phyloP scores from a whole-genome alignment of 2,797 vertebrate genomes.

The Choloepus didactylus region DNA sequence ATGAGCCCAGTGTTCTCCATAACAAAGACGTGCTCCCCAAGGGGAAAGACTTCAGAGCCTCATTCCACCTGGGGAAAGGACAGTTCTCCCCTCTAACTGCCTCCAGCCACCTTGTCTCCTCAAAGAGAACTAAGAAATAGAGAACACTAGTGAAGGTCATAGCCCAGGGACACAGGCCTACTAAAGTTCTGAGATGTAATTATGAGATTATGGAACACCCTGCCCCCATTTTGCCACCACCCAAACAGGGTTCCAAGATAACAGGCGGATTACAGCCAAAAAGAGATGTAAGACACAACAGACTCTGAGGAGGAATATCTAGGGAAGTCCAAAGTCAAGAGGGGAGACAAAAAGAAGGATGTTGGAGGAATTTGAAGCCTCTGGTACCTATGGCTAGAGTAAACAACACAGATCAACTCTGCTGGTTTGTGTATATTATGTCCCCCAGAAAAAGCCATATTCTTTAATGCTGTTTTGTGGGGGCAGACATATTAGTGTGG shows the following conservation, averaged over 20 bases:
- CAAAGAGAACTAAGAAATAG: not conserved
- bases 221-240: not conserved
- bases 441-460: too few relatives aligned
- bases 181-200: not conserved
- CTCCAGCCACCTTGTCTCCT: not conserved
- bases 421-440: too few relatives aligned
- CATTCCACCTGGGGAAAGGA: not conserved
- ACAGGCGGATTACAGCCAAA: not conserved
- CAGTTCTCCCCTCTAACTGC: not conserved
- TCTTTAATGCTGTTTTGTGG: too few relatives aligned
- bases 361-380: not conserved
- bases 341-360: not conserved
- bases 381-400: not conserved
- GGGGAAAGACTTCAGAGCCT: not conserved
- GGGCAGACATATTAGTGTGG: too few relatives aligned
- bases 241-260: not conserved
- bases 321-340: not conserved
- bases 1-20: not conserved
- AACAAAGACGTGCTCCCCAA: not conserved
- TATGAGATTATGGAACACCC: not conserved
- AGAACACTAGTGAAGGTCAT: not conserved
- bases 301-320: not conserved
- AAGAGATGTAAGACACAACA: not conserved
- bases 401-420: not conserved
- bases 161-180: not conserved